Evolutionary conservation across 2,888 invertebrate genomes (phyloP).

Genomic region (Disparrhopalites patrizii): DNA sequence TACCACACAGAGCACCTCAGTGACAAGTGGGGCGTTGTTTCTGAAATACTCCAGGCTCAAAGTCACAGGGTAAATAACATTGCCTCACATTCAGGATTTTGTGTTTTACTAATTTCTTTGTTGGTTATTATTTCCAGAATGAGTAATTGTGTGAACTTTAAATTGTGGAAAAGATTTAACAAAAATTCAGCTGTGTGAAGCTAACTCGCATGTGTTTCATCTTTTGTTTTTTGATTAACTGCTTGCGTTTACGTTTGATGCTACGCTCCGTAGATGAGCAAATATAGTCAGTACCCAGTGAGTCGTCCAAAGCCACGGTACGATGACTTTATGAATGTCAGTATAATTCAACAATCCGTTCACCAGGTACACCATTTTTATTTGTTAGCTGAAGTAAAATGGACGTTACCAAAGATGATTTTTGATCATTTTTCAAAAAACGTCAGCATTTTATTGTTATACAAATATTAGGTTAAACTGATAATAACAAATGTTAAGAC

Average conservation of each 20-base stretch:
- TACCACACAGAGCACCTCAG: constrained; percentile 63
- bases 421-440: no score
- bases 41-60: constrained; percentile 70
- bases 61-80: constrained; percentile 61
- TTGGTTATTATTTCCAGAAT: background rate
- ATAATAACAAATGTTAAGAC: no score
- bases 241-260: constrained; percentile 18
- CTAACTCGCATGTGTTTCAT: background rate
- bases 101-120: no score
- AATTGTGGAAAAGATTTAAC: background rate
- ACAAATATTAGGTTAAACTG: no score
- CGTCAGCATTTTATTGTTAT: no score
- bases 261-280: constrained; percentile 27
- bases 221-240: constrained; percentile 3
- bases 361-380: no score
- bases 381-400: no score
- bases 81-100: no score
- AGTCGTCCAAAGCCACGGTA: constrained; percentile 15
- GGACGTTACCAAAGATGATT: no score
- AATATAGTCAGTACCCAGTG: constrained; percentile 24
- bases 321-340: constrained; percentile 27
- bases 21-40: constrained; percentile 70
- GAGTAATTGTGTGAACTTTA: background rate
- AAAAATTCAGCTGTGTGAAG: background rate
- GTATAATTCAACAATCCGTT: constrained; percentile 24